These are phyloP conservation scores for Desoria tigrina DNA, from an alignment of 2,888 invertebrate genomes.

Conservation along the genomic window DNA sequence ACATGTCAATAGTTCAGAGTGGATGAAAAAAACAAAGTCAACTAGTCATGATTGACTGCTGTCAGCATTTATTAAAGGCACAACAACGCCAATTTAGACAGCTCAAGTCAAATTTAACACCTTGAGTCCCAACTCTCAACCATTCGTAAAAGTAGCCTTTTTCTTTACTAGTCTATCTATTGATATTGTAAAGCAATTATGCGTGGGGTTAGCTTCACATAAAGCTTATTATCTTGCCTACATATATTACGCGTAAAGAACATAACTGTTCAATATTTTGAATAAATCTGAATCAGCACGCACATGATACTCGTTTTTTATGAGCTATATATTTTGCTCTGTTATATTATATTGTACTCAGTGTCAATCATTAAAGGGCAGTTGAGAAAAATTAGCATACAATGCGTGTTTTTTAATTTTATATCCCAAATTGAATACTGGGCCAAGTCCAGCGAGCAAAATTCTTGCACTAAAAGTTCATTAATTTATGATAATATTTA, in stretches of 20 bases:
- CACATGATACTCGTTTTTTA: not conserved
- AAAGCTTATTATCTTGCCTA: not conserved
- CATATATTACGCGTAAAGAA: not conserved
- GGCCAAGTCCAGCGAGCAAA: not conserved
- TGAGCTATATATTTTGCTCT: not conserved
- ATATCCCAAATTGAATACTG: not conserved
- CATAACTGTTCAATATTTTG: constrained; percentile 2
- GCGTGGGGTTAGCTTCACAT: constrained; percentile 15
- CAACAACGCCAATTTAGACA: constrained; percentile 5
- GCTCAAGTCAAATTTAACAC: constrained; percentile 7
- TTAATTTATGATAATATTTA: not conserved
- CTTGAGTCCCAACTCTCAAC: not conserved
- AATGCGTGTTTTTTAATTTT: not conserved
- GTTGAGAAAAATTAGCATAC: constrained; percentile 6
- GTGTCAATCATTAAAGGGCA: constrained; percentile 2
- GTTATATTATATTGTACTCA: not conserved
- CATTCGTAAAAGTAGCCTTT: too few relatives aligned
- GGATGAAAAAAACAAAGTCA: constrained; percentile 1
- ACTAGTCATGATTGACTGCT: constrained; percentile 17
- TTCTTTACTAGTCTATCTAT: too few relatives aligned
- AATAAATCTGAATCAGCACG: constrained; percentile 2
- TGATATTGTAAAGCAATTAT: not conserved
- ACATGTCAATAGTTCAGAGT: not conserved
- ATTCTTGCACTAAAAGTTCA: not conserved
- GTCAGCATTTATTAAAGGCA: constrained; percentile 14